Percentiles rank a stretch among this genome's conserved stretches.
Conservation (phyloP, 2,113 vertebrate genomes). For the Phalacrocorax brasilianus region DNA sequence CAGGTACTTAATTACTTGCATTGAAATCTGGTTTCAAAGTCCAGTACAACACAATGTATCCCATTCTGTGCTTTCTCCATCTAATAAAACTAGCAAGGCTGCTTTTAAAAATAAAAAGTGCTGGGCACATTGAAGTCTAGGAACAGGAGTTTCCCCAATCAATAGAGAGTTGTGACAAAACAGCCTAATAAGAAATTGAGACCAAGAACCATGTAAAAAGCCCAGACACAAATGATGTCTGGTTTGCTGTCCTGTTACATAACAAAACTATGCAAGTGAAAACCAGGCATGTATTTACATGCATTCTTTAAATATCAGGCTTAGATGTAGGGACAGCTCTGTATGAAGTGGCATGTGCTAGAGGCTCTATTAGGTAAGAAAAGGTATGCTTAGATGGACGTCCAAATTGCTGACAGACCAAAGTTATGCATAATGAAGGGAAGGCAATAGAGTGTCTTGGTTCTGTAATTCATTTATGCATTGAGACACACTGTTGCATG, state of each 20-base stretch:
- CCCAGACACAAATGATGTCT: background rate
- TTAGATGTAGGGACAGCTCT: slow-evolving; percentile 15
- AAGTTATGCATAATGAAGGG: background rate
- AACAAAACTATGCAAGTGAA: slow-evolving; percentile 25
- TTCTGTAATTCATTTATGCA: background rate
- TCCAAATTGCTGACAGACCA: background rate
- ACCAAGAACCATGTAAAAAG: background rate
- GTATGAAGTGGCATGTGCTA: slow-evolving; percentile 18
- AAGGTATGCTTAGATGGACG: background rate
- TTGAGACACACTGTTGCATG: background rate
- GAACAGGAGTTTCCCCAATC: background rate
- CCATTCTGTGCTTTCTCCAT: background rate
- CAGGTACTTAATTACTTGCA: background rate
- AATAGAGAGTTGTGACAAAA: background rate
- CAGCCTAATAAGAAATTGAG: background rate
- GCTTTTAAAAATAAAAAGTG: background rate
- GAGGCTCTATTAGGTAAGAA: background rate
- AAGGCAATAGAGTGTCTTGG: background rate
- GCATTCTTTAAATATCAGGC: slow-evolving; percentile 34
- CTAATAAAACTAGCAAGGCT: background rate
- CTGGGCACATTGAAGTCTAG: background rate
- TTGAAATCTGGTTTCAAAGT: slow-evolving; percentile 40
- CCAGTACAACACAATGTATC: background rate
- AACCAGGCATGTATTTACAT: slow-evolving; percentile 16
- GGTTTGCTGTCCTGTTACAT: background rate